Base-by-base conservation (phyloP, 2,888 invertebrate species). In the Beris chalybata region DNA sequence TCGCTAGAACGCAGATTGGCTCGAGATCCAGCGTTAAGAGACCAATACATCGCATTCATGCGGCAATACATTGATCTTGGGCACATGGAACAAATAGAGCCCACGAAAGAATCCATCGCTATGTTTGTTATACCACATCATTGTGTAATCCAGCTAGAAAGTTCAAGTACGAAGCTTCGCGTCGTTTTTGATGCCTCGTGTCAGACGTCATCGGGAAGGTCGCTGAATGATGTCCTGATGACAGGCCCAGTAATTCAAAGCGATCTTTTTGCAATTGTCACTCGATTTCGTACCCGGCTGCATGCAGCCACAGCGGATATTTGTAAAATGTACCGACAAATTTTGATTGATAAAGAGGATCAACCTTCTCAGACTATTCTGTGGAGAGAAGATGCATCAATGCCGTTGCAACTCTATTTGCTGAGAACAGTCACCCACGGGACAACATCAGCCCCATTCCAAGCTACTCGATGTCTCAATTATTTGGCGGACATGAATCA, bases 121-220 rank as follows among this genome's bases (percentile, higher is more conserved):
- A 43, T 5, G 56, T 50, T 47, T 61, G 70, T 66, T 30, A 44
- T 71, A 29, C 70, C 70, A 6, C 67, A 70, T 57, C 67, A 64
- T 47, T 63, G 53, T 50, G 55, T 70, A 2, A 12, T 67, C 13
- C 53, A 53, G 29, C 65, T 69, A 9, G 61, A 69, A 3, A 69
- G 64, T 31, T 44, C 47, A 4, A 64, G 47, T 6, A 65, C 63
- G 6, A 67, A 69, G 64, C 30, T 70, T 9, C 50, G 71, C 11
- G 68, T 70, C 5, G 38, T 38, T 38, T 38, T 38, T 9, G 38
- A 38, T 38, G 38, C 38, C 7, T 38, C 38, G 1, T 4, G 70
- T 64, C 5, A 12, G 31, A 54, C 54, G 3, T 5, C 30, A 5
- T n/a, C 31, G 4, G 50, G 50, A 5, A 9, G 4, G 5, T 50